Percentiles rank a stretch among this genome's conserved stretches.
These are phyloP conservation scores for Actias luna DNA, from an alignment of 2,888 invertebrate genomes.

Conservation along the genomic window DNA sequence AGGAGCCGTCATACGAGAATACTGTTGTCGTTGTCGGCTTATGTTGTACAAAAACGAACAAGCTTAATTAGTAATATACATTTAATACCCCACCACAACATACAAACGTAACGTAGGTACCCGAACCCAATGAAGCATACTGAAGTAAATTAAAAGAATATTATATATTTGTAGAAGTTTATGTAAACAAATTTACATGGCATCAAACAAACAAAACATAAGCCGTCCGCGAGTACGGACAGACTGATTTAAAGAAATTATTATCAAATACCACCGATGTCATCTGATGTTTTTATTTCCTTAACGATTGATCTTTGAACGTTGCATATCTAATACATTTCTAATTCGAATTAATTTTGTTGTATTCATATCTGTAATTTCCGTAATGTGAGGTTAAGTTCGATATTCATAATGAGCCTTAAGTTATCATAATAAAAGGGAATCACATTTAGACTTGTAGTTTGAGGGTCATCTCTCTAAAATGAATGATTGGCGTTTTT, in stretches of 20 bases:
- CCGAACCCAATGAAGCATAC: conserved; percentile 44
- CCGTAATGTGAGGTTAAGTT: conserved; percentile 70
- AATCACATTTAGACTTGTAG: conserved; percentile 40
- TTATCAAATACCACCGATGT: conserved; percentile 75
- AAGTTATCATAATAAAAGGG: conserved; percentile 66
- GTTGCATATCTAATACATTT: conserved; percentile 81
- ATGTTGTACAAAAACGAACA: conserved; percentile 62
- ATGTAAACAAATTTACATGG: conserved; percentile 43
- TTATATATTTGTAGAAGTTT: conserved; percentile 23
- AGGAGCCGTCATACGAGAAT: conserved; percentile 23
- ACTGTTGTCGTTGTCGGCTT: conserved; percentile 45
- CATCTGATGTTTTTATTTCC: conserved; percentile 64
- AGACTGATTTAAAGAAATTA: conserved; percentile 63
- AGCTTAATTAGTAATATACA: conserved; percentile 55
- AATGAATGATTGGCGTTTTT: conserved; percentile 71
- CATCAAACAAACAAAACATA: conserved; percentile 30
- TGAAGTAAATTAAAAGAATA: conserved; percentile 33
- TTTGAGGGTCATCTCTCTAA: conserved; percentile 69
- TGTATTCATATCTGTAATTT: conserved; percentile 72
- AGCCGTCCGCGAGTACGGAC: conserved; percentile 41
- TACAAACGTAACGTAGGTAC: conserved; percentile 40
- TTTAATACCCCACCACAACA: conserved; percentile 51
- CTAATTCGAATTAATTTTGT: conserved; percentile 76
- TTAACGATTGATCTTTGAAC: conserved; percentile 66
- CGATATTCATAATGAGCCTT: conserved; percentile 58